Evolutionary conservation across 2,113 vertebrate genomes (phyloP).

Genomic region (Xenus cinereus): DNA sequence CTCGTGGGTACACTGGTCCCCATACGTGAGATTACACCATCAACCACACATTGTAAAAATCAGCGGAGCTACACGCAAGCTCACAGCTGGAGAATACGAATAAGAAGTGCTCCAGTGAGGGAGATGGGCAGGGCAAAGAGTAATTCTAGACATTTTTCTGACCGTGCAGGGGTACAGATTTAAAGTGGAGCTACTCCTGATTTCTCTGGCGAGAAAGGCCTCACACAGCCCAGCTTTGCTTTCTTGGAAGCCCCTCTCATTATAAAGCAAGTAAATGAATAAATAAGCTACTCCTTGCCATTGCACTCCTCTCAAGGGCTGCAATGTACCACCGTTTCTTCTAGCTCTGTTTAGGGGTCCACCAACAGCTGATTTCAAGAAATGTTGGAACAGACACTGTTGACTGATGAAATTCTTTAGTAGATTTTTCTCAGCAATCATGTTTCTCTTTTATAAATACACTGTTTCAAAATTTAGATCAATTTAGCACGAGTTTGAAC

Average conservation of each 20-base stretch:
- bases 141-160: neutral
- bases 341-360: neutral
- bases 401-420: neutral
- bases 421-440: neutral
- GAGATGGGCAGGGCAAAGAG: neutral
- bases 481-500: neutral
- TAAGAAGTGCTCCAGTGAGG: neutral
- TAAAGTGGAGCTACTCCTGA: neutral
- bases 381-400: neutral
- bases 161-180: accelerated
- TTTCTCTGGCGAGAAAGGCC: neutral
- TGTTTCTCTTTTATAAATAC: neutral
- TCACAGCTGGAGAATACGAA: neutral
- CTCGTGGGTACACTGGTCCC: neutral
- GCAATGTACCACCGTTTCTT: neutral
- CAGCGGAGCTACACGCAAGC: neutral
- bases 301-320: neutral
- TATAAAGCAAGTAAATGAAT: neutral
- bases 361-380: neutral
- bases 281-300: neutral
- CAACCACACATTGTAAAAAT: neutral
- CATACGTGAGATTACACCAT: neutral
- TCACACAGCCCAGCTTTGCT: neutral
- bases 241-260: neutral
- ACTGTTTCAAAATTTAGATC: neutral